These are phyloP conservation scores for Muschampia plurimacula DNA, from an alignment of 2,888 invertebrate genomes.

Conservation along the genomic window DNA sequence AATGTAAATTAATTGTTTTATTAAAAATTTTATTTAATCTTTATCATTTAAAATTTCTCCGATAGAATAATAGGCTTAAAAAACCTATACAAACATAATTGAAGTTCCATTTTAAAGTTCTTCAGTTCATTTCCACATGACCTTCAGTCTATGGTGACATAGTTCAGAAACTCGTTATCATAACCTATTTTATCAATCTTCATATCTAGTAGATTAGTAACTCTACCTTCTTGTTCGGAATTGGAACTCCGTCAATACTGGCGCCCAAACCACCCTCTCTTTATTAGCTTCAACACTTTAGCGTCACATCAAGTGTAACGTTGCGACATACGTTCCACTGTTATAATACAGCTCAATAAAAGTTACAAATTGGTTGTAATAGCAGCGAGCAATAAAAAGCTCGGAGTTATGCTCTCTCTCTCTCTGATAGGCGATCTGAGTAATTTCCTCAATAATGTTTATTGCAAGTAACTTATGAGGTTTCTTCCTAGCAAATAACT, in stretches of 20 bases:
- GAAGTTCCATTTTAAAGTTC: no score
- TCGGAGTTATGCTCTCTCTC: neutral
- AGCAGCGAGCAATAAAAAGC: neutral
- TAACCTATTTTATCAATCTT: neutral
- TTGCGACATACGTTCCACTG: neutral
- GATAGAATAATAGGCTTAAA: no score
- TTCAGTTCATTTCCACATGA: no score
- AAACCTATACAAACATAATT: no score
- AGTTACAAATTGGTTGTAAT: slow-evolving; percentile 7
- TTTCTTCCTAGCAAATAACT: neutral
- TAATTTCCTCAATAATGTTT: neutral
- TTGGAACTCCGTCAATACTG: slow-evolving; percentile 1
- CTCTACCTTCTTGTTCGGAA: neutral
- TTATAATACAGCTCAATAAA: slow-evolving; percentile 3
- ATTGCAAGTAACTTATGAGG: neutral
- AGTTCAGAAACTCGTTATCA: neutral
- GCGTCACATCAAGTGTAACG: slow-evolving; percentile 1
- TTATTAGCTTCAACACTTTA: slow-evolving; percentile 1
- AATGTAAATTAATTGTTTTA: no score
- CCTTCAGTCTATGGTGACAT: neutral
- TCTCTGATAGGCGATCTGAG: neutral
- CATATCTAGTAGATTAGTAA: neutral
- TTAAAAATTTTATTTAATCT: no score
- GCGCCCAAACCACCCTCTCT: slow-evolving; percentile 1
- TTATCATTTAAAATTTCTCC: no score